These are phyloP conservation scores for Tineola bisselliella DNA, from an alignment of 2,888 invertebrate genomes.

Conservation along the genomic window DNA sequence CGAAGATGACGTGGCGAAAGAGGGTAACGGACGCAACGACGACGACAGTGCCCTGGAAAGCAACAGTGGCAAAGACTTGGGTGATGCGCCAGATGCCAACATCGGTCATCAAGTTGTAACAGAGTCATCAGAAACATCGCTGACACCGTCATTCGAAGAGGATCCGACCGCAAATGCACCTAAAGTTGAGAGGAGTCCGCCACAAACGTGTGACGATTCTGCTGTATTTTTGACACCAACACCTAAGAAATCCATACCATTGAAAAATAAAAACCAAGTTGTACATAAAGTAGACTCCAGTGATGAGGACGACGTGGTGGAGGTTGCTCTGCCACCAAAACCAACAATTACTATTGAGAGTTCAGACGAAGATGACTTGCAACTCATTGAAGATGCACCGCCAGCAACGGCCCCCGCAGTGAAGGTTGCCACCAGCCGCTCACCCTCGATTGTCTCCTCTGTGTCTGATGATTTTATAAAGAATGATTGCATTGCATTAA, in stretches of 20 bases:
- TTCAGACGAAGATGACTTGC: conserved; percentile 55
- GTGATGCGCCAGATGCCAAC: not conserved
- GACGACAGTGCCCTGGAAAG: conserved; percentile 18
- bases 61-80: not conserved
- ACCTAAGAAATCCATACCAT: conserved; percentile 31
- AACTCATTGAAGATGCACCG: conserved; percentile 20
- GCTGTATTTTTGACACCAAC: conserved; percentile 41
- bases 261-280: conserved; percentile 30
- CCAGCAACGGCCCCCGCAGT: too few relatives aligned
- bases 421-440: conserved; percentile 48
- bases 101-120: not conserved
- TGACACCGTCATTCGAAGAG: conserved; percentile 18
- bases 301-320: conserved; percentile 61
- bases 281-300: conserved; percentile 45
- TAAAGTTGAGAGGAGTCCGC: not conserved
- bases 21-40: conserved; percentile 20
- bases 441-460: conserved; percentile 58
- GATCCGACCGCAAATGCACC: conserved; percentile 15
- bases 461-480: conserved; percentile 62
- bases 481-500: conserved; percentile 56
- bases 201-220: conserved; percentile 26
- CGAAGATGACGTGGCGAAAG: conserved; percentile 55
- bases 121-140: not conserved
- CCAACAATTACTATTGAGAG: conserved; percentile 60
- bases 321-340: conserved; percentile 53